Conservation (phyloP, 2,888 invertebrate genomes). For the Eurytoma adleriae region DNA sequence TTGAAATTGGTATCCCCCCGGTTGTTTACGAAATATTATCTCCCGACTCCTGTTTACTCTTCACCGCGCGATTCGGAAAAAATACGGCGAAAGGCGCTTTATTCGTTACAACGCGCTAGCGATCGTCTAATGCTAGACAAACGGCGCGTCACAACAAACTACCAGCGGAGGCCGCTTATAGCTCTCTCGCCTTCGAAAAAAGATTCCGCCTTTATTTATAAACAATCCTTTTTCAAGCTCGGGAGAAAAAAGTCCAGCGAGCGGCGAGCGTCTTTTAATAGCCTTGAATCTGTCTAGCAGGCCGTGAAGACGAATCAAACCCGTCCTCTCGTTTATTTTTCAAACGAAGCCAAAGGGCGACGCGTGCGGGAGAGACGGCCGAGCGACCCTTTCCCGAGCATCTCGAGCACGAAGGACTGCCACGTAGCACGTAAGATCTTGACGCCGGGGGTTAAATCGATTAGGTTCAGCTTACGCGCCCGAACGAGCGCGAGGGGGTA, state of each 20-base stretch:
- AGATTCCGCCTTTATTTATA: no score
- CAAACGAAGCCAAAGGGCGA: neutral
- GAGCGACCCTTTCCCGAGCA: constrained; percentile 27
- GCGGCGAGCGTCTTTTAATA: constrained; percentile 2
- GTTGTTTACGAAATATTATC: no score
- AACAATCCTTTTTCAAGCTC: no score
- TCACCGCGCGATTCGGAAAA: no score
- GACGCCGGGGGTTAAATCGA: constrained; percentile 59
- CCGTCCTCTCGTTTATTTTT: neutral
- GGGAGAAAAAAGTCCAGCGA: neutral
- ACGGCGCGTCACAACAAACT: no score
- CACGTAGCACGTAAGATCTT: constrained; percentile 11
- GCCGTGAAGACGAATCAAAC: neutral
- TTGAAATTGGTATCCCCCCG: no score
- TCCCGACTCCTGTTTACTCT: no score
- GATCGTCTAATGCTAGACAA: no score
- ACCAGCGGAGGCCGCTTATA: no score
- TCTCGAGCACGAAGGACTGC: constrained; percentile 49
- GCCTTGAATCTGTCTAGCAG: neutral
- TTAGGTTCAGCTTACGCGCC: constrained; percentile 59
- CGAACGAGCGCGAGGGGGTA: constrained; percentile 57
- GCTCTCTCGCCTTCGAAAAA: no score
- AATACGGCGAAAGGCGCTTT: no score
- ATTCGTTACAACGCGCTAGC: no score
- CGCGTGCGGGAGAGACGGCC: neutral